phyloP scores from a whole-genome alignment of 2,797 vertebrate species.

The Phoebastria nigripes region DNA sequence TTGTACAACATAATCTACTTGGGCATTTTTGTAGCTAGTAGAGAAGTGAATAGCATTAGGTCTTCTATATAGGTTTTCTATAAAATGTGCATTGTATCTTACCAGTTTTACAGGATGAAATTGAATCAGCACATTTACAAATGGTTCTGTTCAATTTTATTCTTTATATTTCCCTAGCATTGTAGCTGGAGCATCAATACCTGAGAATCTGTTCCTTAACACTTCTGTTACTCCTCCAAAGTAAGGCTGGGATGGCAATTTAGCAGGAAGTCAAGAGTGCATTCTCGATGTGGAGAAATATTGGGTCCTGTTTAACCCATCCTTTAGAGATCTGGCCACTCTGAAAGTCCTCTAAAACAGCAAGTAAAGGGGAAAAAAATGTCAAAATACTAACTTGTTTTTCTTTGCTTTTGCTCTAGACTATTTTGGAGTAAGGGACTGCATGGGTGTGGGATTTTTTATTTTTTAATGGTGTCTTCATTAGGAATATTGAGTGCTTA shows the following conservation, averaged over 20 bases:
- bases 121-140: background rate
- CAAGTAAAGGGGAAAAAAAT: background rate
- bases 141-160: background rate
- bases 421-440: background rate
- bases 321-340: background rate
- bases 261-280: background rate
- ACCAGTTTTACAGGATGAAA: background rate
- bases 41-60: background rate
- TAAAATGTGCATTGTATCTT: background rate
- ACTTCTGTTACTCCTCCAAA: background rate
- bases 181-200: background rate
- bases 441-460: fast-evolving
- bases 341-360: background rate
- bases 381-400: background rate
- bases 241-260: background rate
- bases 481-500: background rate
- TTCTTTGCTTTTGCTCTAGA: background rate
- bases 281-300: background rate
- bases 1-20: background rate
- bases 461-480: background rate
- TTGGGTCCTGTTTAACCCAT: background rate
- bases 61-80: background rate
- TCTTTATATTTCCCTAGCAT: background rate
- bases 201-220: background rate
- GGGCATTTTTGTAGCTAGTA: background rate